phyloP scores from a whole-genome alignment of 2,113 vertebrate species.

The Amazona vittata region DNA sequence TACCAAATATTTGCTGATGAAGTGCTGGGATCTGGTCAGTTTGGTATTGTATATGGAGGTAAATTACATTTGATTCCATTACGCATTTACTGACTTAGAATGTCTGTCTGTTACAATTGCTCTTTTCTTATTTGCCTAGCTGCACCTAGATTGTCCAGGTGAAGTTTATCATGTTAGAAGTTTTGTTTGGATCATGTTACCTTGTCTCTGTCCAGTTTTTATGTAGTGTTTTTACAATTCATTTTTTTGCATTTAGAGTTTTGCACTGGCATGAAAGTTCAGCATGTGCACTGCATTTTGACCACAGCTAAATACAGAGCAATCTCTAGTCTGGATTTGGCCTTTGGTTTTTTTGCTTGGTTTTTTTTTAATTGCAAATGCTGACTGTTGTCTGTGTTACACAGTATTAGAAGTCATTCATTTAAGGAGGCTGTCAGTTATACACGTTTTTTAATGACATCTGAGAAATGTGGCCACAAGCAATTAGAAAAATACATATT shows the following conservation, averaged over 20 bases:
- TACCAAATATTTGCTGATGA: slow-evolving; percentile 99
- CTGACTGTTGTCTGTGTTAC: neutral
- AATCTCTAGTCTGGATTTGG: neutral
- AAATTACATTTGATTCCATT: slow-evolving; percentile 16
- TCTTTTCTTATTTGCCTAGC: neutral
- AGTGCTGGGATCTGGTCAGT: slow-evolving; percentile 97
- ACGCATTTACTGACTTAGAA: neutral
- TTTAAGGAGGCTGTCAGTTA: neutral
- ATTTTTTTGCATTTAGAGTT: neutral
- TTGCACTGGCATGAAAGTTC: neutral
- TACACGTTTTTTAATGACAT: neutral
- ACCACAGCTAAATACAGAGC: neutral
- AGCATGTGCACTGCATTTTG: neutral
- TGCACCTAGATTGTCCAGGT: neutral
- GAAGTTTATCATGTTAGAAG: neutral
- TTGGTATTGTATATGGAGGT: slow-evolving; percentile 99
- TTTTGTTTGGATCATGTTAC: neutral
- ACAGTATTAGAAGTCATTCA: neutral
- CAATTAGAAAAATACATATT: neutral
- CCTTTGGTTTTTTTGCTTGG: neutral
- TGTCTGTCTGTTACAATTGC: neutral
- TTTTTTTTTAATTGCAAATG: neutral
- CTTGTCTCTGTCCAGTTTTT: neutral
- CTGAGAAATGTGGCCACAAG: neutral
- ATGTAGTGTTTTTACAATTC: neutral